Conservation (phyloP, 2,113 vertebrate species). For the Coptodon bakossiorum region DNA sequence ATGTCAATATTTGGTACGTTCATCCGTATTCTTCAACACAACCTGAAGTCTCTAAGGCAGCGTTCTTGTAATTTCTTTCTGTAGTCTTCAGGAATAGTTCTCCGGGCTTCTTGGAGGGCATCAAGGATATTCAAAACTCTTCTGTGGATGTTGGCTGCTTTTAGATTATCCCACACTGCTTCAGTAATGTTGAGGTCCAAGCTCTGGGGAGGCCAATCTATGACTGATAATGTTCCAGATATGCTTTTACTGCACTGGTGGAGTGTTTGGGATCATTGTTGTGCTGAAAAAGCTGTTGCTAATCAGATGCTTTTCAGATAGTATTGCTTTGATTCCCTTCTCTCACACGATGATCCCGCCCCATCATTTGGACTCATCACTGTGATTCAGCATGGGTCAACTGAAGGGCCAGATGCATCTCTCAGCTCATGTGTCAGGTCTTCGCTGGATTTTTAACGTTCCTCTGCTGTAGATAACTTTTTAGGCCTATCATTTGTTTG, state of each 20-base stretch:
- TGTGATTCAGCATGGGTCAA: not conserved
- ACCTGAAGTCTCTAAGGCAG: not conserved
- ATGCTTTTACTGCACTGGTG: not conserved
- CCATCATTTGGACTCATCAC: not conserved
- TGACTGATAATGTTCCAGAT: not conserved
- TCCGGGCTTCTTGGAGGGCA: not conserved
- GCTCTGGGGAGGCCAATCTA: not conserved
- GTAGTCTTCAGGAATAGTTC: not conserved
- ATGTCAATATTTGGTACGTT: not conserved
- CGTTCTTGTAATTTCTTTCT: fast-evolving
- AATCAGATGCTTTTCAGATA: not conserved
- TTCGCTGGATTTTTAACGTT: not conserved
- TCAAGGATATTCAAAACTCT: not conserved
- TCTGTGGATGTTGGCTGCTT: not conserved
- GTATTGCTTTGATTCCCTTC: not conserved
- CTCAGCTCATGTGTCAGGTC: not conserved
- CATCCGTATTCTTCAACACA: not conserved
- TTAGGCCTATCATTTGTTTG: not conserved
- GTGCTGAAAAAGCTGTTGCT: not conserved
- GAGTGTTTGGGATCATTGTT: fast-evolving
- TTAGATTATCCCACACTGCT: not conserved
- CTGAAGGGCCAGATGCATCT: not conserved
- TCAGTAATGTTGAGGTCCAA: not conserved
- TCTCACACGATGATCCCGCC: not conserved
- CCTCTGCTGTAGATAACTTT: not conserved